Evolutionary conservation across 1,140 invertebrate species (phyloP), one percentile per base, ranked within the genome.

Genomic region (Cyclina sinensis): DNA sequence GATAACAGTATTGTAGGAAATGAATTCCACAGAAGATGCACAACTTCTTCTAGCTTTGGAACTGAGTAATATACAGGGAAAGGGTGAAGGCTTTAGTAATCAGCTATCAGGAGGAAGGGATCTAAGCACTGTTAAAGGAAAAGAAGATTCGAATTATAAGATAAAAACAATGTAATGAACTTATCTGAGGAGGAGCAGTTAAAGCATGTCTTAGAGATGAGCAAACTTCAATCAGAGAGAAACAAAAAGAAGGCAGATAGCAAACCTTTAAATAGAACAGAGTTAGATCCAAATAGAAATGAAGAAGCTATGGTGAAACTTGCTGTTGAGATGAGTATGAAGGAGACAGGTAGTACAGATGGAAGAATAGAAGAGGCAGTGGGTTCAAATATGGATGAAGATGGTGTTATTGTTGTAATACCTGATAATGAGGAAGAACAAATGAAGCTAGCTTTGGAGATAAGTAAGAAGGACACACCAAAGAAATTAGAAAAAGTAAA

Each of bases 181-280:
- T 43, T 79, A 4, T n/a, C 74, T 51, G 74, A 79, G 27, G 48
- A 79, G 14, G 74, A 79, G 24, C 21, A 79, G 24, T 79, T 51
- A 46, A 37, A 79, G 7, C 48, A 39, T 51, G 74, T 43, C 21
- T 21, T 79, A 27, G 43, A 79, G 11, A 54, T 35, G 18, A 79
- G 74, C 27, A 79, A 54, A 79, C 1, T 4, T 51, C 12, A 79
- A 32, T 37, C 35, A 73, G 65, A 14, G 24, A 16, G 4, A 37
- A 37, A 37, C 16, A 35, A 73, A 73, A 24, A 73, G 5, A 73
- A 18, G 16, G 4, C 4, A 11, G 24, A 39, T 2, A 70, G 11
- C 14, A n/a, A 9, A 70, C 14, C 65, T 9, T 70, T 14, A 35
- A 14, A 16, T 12, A 73, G 30, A 5, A 46, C 21, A 4, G 68